Evolutionary conservation across 1,140 invertebrate genomes (phyloP), one percentile per base, ranked within the genome.

Genomic region (Drosophila repletoides): DNA sequence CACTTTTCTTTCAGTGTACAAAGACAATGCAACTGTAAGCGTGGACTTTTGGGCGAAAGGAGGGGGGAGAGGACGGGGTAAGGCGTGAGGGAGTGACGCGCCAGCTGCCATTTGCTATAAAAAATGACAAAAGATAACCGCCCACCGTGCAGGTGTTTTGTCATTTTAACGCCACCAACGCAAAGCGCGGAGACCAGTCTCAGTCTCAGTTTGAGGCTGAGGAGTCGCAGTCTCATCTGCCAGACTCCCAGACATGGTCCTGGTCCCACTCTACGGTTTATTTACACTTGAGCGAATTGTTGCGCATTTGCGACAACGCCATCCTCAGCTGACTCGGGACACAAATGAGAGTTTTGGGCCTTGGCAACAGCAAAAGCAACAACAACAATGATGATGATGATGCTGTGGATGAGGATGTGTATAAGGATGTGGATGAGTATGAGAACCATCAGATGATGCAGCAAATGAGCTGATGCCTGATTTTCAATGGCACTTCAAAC

Each of bases 221-320:
- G n/a, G n/a, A 9, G 0, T 17, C 9, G 1, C 45, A 10, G 6
- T 1, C n/a, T 5, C n/a, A 17, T 46, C 24, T 5, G 2, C 22
- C 10, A 22, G 24, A 31, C 34, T 38, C 17, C 3, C 34, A 40
- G 15, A 12, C 10, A 22, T 12, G 19, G 12, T 38, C 17, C 3
- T 14, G 21, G 15, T 24, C 34, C 17, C 31, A 49, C 53, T 68
- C 38, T 38, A 61, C 71, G 71, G 69, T 74, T 88, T 86, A 77
- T 84, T 88, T 88, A 88, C 84, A 88, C 84, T 84, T 88, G 72
- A 88, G 61, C 60, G 84, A 76, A 88, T 88, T 88, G 86, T 88
- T 86, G 79, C 84, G 84, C 84, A 88, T 88, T 88, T 88, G 67
- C 72, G 28, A 52, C 51, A 55, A 17, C 26, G 17, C 19, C 10